Percentiles rank a stretch among this genome's conserved stretches.
phyloP scores from a whole-genome alignment of 2,113 vertebrate genomes.

The Chlamydotis undulata region DNA sequence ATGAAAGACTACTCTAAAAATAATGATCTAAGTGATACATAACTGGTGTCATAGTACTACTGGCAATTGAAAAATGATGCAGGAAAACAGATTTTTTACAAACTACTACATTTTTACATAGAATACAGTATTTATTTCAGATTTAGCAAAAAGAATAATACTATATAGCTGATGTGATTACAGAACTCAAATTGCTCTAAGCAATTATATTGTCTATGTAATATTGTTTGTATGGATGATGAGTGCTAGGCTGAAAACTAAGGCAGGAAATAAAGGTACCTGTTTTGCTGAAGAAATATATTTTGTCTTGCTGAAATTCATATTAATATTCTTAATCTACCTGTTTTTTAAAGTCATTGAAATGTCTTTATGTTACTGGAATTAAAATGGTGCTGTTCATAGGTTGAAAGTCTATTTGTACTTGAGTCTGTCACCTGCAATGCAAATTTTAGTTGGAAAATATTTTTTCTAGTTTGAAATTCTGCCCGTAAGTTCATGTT shows the following conservation, averaged over 20 bases:
- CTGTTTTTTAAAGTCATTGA: background rate
- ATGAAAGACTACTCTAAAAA: background rate
- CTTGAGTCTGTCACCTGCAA: background rate
- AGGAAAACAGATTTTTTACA: background rate
- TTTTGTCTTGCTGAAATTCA: background rate
- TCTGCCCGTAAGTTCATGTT: background rate
- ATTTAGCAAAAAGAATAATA: background rate
- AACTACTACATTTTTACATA: background rate
- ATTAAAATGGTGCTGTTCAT: background rate
- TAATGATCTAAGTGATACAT: background rate
- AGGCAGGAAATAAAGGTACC: background rate
- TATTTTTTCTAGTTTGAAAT: background rate
- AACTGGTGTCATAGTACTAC: background rate
- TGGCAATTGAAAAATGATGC: background rate
- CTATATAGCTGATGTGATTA: background rate
- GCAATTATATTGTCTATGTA: background rate
- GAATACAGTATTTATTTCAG: background rate
- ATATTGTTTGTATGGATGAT: background rate
- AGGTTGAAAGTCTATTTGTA: background rate
- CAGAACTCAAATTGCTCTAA: background rate
- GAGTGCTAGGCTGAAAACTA: background rate
- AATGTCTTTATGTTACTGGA: background rate
- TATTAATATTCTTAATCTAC: background rate
- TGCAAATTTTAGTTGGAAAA: background rate
- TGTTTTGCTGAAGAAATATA: background rate